Evolutionary conservation across 2,888 invertebrate species (phyloP).

Genomic region (Hedya salicella): DNA sequence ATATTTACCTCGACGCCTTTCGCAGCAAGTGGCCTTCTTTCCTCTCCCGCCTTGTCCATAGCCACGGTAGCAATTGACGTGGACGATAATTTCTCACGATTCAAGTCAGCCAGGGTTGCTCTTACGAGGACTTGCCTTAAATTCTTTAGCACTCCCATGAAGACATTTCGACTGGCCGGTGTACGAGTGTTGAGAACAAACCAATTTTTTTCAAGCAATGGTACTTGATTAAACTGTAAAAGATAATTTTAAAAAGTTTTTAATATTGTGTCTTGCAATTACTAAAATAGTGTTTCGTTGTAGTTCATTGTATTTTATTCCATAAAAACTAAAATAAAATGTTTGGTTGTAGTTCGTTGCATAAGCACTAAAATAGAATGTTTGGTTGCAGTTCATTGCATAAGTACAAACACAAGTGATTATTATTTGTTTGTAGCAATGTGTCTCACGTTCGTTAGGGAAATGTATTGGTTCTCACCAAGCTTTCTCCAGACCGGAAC

Average conservation of each 20-base stretch:
- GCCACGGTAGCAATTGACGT: constrained; percentile 93
- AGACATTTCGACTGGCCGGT: constrained; percentile 88
- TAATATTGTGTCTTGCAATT: too few relatives aligned
- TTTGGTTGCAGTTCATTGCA: too few relatives aligned
- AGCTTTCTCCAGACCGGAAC: constrained; percentile 82
- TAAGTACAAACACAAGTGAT: too few relatives aligned
- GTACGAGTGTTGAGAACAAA: constrained; percentile 59
- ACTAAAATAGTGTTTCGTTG: too few relatives aligned
- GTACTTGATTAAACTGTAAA: constrained; percentile 86
- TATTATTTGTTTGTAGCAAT: too few relatives aligned
- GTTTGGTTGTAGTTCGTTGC: too few relatives aligned
- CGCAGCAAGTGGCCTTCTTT: constrained; percentile 87
- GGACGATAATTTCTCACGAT: constrained; percentile 80
- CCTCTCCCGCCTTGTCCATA: constrained; percentile 92
- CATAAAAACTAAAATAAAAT: too few relatives aligned
- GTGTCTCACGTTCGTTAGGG: too few relatives aligned
- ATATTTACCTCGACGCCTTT: constrained; percentile 89
- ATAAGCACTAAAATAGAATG: too few relatives aligned
- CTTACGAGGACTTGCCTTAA: constrained; percentile 93
- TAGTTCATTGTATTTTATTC: too few relatives aligned
- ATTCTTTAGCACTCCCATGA: constrained; percentile 93
- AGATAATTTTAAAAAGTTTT: constrained; percentile 13
- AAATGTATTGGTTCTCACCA: constrained; percentile 83
- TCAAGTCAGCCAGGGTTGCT: constrained; percentile 85
- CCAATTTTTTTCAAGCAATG: constrained; percentile 89